phyloP scores from a whole-genome alignment of 2,797 vertebrate species.

The Tenualosa ilisha region DNA sequence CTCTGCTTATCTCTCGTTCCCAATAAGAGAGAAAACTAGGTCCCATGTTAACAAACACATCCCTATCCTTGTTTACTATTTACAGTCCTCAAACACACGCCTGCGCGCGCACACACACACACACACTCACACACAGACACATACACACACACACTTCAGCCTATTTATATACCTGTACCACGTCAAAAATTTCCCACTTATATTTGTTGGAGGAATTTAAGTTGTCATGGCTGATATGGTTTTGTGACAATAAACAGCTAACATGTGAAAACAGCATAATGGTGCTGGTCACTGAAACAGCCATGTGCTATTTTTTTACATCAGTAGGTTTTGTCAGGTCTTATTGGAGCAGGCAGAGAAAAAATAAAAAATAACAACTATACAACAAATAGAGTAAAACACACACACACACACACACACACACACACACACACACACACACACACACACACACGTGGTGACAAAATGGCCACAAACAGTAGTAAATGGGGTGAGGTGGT shows the following conservation, averaged over 20 bases:
- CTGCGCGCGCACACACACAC: not conserved
- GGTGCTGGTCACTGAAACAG: not conserved
- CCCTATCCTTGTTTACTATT: not conserved
- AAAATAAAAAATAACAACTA: constrained; percentile 6
- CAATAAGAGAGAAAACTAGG: constrained; percentile 31
- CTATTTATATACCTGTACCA: not conserved
- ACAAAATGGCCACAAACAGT: not conserved
- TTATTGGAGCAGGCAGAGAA: not conserved
- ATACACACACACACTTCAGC: not conserved
- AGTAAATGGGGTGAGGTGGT: not conserved
- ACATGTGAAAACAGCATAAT: not conserved
- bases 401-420: constrained; percentile 8
- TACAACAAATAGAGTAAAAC: constrained; percentile 2
- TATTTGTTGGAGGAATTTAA: not conserved
- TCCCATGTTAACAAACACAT: not conserved
- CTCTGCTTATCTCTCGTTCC: constrained; percentile 48
- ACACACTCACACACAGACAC: not conserved
- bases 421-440: constrained; percentile 12
- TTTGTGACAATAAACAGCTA: not conserved
- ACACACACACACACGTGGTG: not conserved
- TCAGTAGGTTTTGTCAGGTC: not conserved
- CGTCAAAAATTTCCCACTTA: not conserved
- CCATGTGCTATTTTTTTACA: not conserved
- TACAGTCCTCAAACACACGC: not conserved
- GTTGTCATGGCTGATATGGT: not conserved